Evolutionary conservation across 1,140 invertebrate species (phyloP), one percentile per base, ranked within the genome.

Genomic region (Orchestia grillus): DNA sequence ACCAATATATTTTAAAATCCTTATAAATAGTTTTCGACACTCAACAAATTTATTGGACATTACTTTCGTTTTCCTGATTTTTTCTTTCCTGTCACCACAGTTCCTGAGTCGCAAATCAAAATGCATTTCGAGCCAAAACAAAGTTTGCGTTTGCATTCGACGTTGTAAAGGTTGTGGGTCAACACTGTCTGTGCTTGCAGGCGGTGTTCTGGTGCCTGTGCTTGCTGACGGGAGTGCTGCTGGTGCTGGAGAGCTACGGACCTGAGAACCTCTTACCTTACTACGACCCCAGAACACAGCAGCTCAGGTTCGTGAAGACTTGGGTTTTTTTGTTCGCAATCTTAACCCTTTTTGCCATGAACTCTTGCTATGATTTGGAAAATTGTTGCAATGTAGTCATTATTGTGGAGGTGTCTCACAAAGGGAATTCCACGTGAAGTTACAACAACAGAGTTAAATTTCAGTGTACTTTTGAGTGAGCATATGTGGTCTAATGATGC

Each of bases 241-340:
- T 94, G 92, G 36, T 45, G 92, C 44, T 47, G 8, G 92, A 94
- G 44, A 94, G 92, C 92, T 94, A 94, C 44, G 92, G 92, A 45
- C 92, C 92, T 0, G 92, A 47, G 43, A 45, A 77, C 62, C 11
- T 77, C 28, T 3, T 77, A 19, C 92, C 92, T 44, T 94, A 94
- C 44, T 77, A 77, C 62, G 62, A 77, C 62, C 28, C 62, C 28
- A 36, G 28, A 19, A 28, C 28, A 15, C 88, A 28, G 19, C 88
- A 4, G 19, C 4, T 91, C 19, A 91, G 88, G 88, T 91, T 11
- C 88, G 62, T 77, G 1, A 36, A 77, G 3, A 3, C 62, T 3
- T 3, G 28, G 28, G n/a, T n/a, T n/a, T n/a, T n/a, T n/a, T n/a
- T n/a, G n/a, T n/a, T n/a, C n/a, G n/a, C n/a, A n/a, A n/a, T n/a